A percentile compares a stretch with the other conserved stretches of the same genome.
phyloP scores from a whole-genome alignment of 2,888 invertebrate genomes.

The Scaptomyza flava region DNA sequence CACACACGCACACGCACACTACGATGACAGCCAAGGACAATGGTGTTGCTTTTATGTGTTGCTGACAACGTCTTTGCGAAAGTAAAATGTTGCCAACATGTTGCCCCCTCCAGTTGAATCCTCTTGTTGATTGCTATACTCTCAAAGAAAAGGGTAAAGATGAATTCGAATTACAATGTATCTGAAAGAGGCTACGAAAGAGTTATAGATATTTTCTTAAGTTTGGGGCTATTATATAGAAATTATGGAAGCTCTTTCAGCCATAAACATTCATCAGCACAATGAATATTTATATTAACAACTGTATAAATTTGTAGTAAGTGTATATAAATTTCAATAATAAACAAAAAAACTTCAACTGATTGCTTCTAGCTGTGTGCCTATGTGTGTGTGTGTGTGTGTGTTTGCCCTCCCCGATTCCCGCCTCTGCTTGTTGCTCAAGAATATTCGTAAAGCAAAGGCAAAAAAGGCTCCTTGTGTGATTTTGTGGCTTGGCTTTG shows the following conservation, averaged over 20 bases:
- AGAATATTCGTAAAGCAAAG: slow-evolving; percentile 45
- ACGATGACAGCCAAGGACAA: slow-evolving; percentile 57
- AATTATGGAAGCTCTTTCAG: too few species aligned
- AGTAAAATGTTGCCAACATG: slow-evolving; percentile 30
- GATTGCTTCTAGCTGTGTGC: slow-evolving; percentile 4
- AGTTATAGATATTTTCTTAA: too few species aligned
- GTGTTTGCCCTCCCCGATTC: background rate
- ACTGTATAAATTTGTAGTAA: background rate
- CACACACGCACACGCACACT: slow-evolving; percentile 4
- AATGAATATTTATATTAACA: too few species aligned
- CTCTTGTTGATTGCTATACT: slow-evolving; percentile 38
- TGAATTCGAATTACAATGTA: too few species aligned
- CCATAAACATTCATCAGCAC: too few species aligned
- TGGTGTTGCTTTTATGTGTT: slow-evolving; percentile 69
- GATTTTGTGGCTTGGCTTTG: slow-evolving; percentile 67
- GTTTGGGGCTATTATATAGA: too few species aligned
- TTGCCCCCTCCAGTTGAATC: slow-evolving; percentile 19
- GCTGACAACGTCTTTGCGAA: slow-evolving; percentile 42
- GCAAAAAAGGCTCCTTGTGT: slow-evolving; percentile 41
- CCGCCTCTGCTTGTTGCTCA: slow-evolving; percentile 37
- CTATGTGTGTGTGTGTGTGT: background rate
- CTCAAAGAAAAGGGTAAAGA: slow-evolving; percentile 6
- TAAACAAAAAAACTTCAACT: slow-evolving; percentile 1
- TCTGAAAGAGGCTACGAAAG: too few species aligned
- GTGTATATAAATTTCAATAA: slow-evolving; percentile 39